Evolutionary conservation across 2,113 vertebrate genomes (phyloP).

Genomic region (Tor tambroides): DNA sequence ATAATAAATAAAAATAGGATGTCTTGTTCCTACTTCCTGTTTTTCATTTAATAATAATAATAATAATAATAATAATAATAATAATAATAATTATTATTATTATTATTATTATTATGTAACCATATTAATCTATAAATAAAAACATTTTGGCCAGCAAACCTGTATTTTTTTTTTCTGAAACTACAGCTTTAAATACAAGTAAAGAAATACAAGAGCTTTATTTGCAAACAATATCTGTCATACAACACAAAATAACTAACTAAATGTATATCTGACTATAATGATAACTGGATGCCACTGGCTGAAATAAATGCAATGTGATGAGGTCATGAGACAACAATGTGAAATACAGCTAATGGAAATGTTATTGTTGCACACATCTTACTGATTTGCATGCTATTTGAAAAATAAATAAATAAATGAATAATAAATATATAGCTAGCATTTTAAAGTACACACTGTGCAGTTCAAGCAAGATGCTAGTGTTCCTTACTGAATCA

Average conservation of each 20-base stretch:
- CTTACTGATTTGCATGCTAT: neutral
- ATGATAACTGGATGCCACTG: neutral
- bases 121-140: no score
- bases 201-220: neutral
- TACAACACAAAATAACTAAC: neutral
- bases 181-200: neutral
- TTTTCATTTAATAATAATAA: no score
- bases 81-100: no score
- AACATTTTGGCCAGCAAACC: no score
- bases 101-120: no score
- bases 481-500: neutral
- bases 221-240: neutral
- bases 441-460: neutral
- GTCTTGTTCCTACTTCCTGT: no score
- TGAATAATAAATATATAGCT: neutral
- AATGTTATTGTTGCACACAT: neutral
- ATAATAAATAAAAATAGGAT: no score
- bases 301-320: neutral
- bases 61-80: no score
- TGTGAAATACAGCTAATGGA: neutral
- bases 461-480: neutral
- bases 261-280: neutral
- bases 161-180: neutral
- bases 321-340: neutral
- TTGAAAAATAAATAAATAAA: neutral